Evolutionary conservation across 2,888 invertebrate genomes (phyloP), one percentile per base, ranked within the genome.

Genomic region (Patella ulyssiponensis): DNA sequence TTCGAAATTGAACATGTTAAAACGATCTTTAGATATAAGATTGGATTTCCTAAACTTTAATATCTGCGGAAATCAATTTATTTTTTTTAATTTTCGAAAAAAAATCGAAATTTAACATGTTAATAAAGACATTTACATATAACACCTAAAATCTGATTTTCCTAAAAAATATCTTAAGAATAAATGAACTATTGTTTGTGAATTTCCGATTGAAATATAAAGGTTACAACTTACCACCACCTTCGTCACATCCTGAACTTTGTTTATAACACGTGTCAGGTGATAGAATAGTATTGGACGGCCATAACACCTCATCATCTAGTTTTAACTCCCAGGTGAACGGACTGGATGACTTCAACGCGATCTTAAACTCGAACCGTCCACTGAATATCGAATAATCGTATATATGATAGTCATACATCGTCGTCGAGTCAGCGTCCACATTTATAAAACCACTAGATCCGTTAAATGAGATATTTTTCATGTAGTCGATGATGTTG

Each of bases 361-460:
- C 27, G 5, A 74, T 27, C 64, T 54, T 74, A 1, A 64, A 64
- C 20, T 58, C 52, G 27, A 74, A 74, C 20, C 44, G 69, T 7
- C 44, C 51, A 44, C 51, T 17, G 4, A 51, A 51, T 51, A 74
- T 51, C 1, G 58, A 51, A n/a, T 64, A 51, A 74, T 74, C 74
- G 44, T 74, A 74, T 52, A 74, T 64, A 17, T 33, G 64, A 54
- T 74, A 74, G 17, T 74, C 64, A 23, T 74, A 74, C 15, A 74
- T 44, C 51, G 64, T 74, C n/a, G n/a, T 17, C 51, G 64, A 58
- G 9, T 74, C 74, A 14, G n/a, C n/a, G 7, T 74, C 74, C 4
- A 74, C 51, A 33, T n/a, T 51, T 12, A 74, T 44, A 12, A 23
- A 12, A 12, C 69, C 27, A 14, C 20, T 23, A 23, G 64, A 23